Base-by-base conservation (phyloP, 2,888 invertebrate genomes). In the Lacanobia wlatinum region DNA sequence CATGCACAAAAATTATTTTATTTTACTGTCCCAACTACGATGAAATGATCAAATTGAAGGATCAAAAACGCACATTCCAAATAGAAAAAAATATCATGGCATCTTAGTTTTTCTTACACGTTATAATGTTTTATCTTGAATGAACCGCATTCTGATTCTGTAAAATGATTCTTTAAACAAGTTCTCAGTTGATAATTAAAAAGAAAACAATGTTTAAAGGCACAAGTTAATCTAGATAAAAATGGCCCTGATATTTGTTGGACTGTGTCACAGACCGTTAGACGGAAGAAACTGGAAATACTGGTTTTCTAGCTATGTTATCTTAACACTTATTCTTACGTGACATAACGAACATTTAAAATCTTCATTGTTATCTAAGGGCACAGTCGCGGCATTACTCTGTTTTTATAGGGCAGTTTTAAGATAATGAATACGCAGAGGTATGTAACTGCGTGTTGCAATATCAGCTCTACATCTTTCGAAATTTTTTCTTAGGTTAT, bases 311-410 rank as follows among this genome's bases (percentile, higher is more conserved):
- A 0, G 21, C 6, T 56, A 12, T 52, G 38, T 23, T 21, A 58
- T 52, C 23, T 56, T 21, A 23, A 58, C 40, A 77, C 12, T 56
- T 18, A 50, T 16, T 2, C 12, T 5, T 48, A 48, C 16, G 14
- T 46, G 34, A 14, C 3, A 10, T 43, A 43, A 16, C 12, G 6
- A 3, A 8, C 3, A 1, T 40, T 52, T 50, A 50, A n/a, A 38
- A 73, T 65, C 70, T 69, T 75, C 9, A 69, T 18, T 56, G 43
- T 52, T 50, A 68, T 68, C 9, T 46, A 10, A 64, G 40, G 23
- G n/a, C 23, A 28, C 10, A 16, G 43, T 14, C 4, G 53, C n/a
- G 10, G 58, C 12, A 16, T 46, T 16, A 9, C 7, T 46, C 3
- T 56, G 28, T 28, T 53, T 16, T 21, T 43, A 43, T 18, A 43